Base-by-base conservation (phyloP, 2,113 vertebrate genomes). In the Myrmecophaga tridactyla region DNA sequence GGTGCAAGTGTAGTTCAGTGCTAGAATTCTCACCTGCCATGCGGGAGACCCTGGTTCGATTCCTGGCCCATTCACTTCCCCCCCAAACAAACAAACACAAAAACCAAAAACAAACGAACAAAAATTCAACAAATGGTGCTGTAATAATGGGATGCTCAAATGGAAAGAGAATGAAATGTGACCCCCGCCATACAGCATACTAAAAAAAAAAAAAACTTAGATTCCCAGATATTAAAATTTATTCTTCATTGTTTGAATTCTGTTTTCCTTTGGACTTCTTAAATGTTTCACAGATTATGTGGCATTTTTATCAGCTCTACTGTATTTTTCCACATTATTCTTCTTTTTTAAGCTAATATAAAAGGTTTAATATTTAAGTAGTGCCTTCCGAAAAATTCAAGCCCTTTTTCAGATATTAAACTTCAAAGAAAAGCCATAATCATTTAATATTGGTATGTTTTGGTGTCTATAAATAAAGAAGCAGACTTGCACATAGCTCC, bases 401-500 rank as follows among this genome's bases (percentile, higher is more conserved):
- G 48, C 10, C 46, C 39, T 65, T 84, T 73, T 87, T 90, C 76
- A 87, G 62, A 80, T 83, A 90, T 31, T 62, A 80, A 80, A 73
- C 77, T 46, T 82, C 63, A 83, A 81, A 92, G 36, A 53, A 86
- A 72, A 70, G 25, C 36, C 13, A 11, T 69, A 9, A 31, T 46
- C 62, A 29, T 78, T 80, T 90, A 60, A 18, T 76, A 73, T 41
- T 70, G 18, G 18, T 73, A 34, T 36, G 46, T n/a, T 58, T 93
- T 90, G 34, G 36, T 90, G 86, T 86, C 91, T 86, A 3, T 94
- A 76, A 89, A 69, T 75, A 56, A 85, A 81, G 82, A 90, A 87
- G n/a, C 18, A 63, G 81, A 41, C 43, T 82, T 69, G 14, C 43
- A 90, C 2, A 9, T 69, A 70, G 36, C 69, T 51, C 86, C 58